Evolutionary conservation across 2,797 vertebrate species (phyloP), one percentile per base, ranked within the genome.

Genomic region (Syngnathus rostellatus): DNA sequence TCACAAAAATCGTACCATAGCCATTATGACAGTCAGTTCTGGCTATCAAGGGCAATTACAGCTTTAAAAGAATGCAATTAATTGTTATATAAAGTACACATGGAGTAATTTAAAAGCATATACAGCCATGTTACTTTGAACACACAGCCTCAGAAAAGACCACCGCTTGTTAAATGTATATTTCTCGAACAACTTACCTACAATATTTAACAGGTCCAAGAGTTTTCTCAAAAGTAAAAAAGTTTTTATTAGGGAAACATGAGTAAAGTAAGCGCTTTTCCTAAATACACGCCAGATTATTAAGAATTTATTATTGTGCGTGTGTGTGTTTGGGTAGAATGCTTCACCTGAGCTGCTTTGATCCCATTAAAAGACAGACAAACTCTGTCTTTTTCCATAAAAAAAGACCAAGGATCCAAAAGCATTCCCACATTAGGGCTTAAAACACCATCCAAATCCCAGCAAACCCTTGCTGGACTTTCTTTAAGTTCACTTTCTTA

Each of bases 341-440:
- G 64, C 82, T 86, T 90, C 86, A 89, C 84, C 87, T 89, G 85
- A 85, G 82, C 80, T 83, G 67, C 81, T 83, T 79, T 82, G 80
- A 83, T 86, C 78, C 78, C 77, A 81, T 81, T 84, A 83, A 84
- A 84, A 81, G 70, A 74, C 84, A 88, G 86, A 88, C 85, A 78
- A 81, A 64, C 73, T 81, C 71, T 86, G 88, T 85, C 67, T 70
- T 70, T 77, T 75, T 83, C 67, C 76, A 70, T 69, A 57, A 87
- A 88, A 88, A 83, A 84, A 87, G 81, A 82, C 77, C 71, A 80
- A 80, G 75, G 81, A 86, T 84, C 74, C 71, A 71, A 73, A 84
- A 81, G 79, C 77, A 81, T 81, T 79, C 72, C 74, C 63, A 76
- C 78, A 81, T 83, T 86, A 83, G 67, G 81, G 76, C 80, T 77